Evolutionary conservation across 2,113 vertebrate species (phyloP).

Genomic region (Catagonus wagneri): DNA sequence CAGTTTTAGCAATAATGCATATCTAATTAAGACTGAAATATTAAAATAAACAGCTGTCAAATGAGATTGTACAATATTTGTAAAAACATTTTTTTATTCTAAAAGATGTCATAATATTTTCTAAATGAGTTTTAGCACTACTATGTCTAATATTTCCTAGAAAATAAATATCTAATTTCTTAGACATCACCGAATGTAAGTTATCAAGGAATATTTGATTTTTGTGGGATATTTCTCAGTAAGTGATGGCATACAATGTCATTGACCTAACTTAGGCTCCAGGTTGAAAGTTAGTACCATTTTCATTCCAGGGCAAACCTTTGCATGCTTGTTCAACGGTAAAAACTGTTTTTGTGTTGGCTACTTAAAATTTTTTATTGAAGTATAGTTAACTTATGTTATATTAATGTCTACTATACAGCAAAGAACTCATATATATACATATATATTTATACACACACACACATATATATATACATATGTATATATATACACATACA

Average conservation of each 20-base stretch:
- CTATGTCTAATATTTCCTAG: not conserved
- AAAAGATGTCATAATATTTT: constrained; percentile 12
- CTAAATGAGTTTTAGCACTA: not conserved
- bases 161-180: constrained; percentile 35
- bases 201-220: not conserved
- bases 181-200: not conserved
- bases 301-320: not conserved
- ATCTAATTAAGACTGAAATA: constrained; percentile 9
- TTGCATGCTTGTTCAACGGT: not conserved
- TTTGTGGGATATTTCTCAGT: not conserved
- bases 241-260: not conserved
- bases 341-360: not conserved
- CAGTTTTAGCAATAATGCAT: not conserved
- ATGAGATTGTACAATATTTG: not conserved
- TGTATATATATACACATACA: too few relatives aligned
- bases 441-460: too few relatives aligned
- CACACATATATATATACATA: too few relatives aligned
- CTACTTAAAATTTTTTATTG: too few relatives aligned
- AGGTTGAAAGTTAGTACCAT: not conserved
- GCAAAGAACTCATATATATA: too few relatives aligned
- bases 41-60: constrained; percentile 27
- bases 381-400: too few relatives aligned
- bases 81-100: constrained; percentile 27
- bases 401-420: too few relatives aligned
- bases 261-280: not conserved